Evolutionary conservation across 2,888 invertebrate genomes (phyloP).

Genomic region (Andrena trimmerana): DNA sequence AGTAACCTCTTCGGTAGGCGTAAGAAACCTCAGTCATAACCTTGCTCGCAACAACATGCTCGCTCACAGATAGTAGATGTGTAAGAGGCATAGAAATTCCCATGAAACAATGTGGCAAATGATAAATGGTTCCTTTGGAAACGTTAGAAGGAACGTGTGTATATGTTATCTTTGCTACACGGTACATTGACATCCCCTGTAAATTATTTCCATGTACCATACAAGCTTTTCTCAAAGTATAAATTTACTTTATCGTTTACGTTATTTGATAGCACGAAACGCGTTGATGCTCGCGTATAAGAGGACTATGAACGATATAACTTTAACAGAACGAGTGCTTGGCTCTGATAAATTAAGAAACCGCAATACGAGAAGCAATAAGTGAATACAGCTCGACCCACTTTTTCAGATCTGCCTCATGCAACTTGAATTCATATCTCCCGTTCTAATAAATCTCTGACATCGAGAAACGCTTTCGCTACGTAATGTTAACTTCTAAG

Average conservation of each 20-base stretch:
- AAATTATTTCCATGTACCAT: constrained; percentile 62
- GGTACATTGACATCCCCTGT: constrained; percentile 43
- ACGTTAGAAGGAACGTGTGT: constrained; percentile 21
- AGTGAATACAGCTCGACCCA: neutral
- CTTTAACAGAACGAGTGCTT: constrained; percentile 5
- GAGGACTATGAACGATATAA: neutral
- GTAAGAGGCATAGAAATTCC: constrained; percentile 16
- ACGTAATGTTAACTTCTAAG: constrained; percentile 21
- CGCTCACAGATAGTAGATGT: constrained; percentile 11
- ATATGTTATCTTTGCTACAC: constrained; percentile 38
- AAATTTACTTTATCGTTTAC: constrained; percentile 34
- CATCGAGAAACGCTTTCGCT: constrained; percentile 12
- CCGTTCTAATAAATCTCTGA: constrained; percentile 12
- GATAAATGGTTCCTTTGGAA: constrained; percentile 44
- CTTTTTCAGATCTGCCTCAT: neutral
- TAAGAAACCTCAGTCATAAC: constrained; percentile 83
- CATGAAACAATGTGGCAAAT: constrained; percentile 12
- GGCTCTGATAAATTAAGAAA: constrained; percentile 14
- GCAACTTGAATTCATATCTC: constrained; percentile 1
- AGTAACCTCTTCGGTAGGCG: constrained; percentile 83
- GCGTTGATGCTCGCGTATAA: constrained; percentile 13
- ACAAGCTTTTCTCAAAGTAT: constrained; percentile 44
- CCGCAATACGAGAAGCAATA: constrained; percentile 1
- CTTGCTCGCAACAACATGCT: neutral
- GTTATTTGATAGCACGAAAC: constrained; percentile 28